Conservation (phyloP, 2,113 vertebrate genomes). For the Jacana jacana region DNA sequence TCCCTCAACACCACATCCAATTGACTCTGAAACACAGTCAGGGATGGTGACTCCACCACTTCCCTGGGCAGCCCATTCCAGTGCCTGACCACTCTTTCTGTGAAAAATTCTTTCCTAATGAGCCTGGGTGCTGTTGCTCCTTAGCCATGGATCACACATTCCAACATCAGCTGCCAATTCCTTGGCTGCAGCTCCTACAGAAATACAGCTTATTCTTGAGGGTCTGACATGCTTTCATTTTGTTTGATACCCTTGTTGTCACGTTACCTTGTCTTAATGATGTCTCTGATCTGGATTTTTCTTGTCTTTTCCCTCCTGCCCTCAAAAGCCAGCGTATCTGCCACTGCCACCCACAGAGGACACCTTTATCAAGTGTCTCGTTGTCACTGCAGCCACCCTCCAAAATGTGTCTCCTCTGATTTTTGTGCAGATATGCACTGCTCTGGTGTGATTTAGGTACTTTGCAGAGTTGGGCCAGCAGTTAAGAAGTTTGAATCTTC, state of each 20-base stretch:
- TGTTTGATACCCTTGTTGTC: neutral
- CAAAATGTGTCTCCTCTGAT: fast-evolving
- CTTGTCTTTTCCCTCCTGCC: neutral
- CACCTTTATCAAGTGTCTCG: fast-evolving
- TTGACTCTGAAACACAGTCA: too few species aligned
- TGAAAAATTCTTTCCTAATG: too few species aligned
- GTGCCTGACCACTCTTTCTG: too few species aligned
- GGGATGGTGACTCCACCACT: too few species aligned
- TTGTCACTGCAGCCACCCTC: neutral
- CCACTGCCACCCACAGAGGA: neutral
- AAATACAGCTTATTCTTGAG: neutral
- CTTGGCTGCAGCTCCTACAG: neutral
- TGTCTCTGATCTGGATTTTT: neutral
- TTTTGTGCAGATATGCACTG: neutral
- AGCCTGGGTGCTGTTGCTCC: neutral
- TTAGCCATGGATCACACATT: neutral
- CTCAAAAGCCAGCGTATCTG: neutral
- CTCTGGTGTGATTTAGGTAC: neutral
- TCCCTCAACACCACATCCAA: too few species aligned
- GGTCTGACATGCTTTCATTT: neutral
- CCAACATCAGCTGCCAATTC: neutral
- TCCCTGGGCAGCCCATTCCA: too few species aligned
- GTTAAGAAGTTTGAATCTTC: neutral
- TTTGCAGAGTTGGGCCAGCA: neutral
- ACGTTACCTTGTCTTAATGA: neutral